phyloP scores from a whole-genome alignment of 2,113 vertebrate species.

The Mirounga angustirostris region DNA sequence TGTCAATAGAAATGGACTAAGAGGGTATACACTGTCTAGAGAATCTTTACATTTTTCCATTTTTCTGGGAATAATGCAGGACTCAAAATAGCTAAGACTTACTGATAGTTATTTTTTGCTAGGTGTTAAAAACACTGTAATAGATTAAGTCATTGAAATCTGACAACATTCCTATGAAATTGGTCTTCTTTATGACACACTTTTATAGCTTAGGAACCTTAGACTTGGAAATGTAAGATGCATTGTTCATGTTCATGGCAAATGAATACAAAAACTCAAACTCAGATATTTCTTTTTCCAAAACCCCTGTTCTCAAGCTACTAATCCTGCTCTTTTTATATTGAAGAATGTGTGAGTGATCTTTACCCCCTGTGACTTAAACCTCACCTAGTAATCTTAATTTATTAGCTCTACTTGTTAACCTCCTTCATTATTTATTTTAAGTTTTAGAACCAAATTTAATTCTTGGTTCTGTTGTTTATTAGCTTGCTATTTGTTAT shows the following conservation, averaged over 20 bases:
- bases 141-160: neutral
- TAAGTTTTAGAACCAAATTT: neutral
- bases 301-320: neutral
- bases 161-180: neutral
- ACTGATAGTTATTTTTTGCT: neutral
- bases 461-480: neutral
- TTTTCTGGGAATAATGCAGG: neutral
- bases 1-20: neutral
- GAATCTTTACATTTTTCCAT: neutral
- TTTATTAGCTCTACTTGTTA: neutral
- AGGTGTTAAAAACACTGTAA: neutral
- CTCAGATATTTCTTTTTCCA: neutral
- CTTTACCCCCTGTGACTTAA: neutral
- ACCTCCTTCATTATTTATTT: neutral
- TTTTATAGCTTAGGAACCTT: neutral
- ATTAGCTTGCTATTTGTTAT: neutral
- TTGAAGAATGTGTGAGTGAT: neutral
- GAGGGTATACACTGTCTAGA: neutral
- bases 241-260: neutral
- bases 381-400: neutral
- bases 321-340: neutral
- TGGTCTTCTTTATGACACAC: neutral
- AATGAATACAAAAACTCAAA: neutral
- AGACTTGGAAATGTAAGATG: neutral
- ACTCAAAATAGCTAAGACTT: slow-evolving; percentile 7